These are phyloP conservation scores for Anabas testudineus DNA, from an alignment of 2,797 vertebrate genomes.

Conservation along the genomic window DNA sequence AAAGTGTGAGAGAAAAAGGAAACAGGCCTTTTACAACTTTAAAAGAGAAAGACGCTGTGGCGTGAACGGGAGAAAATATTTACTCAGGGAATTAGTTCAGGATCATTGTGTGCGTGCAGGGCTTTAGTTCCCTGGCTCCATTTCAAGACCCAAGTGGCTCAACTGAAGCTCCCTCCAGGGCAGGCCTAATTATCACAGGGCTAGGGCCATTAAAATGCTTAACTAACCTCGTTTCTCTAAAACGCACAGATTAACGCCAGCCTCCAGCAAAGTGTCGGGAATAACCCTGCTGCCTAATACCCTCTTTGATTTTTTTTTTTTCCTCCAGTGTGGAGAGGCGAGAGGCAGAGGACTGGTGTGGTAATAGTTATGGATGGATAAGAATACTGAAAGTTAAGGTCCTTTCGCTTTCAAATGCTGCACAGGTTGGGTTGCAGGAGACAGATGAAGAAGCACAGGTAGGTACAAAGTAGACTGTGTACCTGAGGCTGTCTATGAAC, in stretches of 20 bases:
- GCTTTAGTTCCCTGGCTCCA: conserved; percentile 96
- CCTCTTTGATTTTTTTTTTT: conserved; percentile 92
- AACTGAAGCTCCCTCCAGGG: conserved; percentile 95
- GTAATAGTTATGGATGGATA: conserved; percentile 67
- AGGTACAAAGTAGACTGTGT: conserved; percentile 1
- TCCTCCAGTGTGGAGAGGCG: conserved; percentile 73
- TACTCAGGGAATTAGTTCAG: conserved; percentile 99
- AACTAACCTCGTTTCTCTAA: conserved; percentile 98
- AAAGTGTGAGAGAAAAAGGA: conserved; percentile 63
- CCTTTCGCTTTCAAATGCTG: conserved; percentile 24
- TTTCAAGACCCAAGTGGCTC: conserved; percentile 99
- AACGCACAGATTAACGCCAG: conserved; percentile 96
- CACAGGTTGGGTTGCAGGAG: no score
- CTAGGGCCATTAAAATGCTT: conserved; percentile 99
- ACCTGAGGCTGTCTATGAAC: conserved; percentile 9
- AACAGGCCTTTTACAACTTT: conserved; percentile 86
- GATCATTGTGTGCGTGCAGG: conserved; percentile 94
- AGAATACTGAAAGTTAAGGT: conserved; percentile 58
- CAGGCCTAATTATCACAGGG: conserved; percentile 99
- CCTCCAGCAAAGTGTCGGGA: conserved; percentile 92
- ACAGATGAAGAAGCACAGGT: conserved; percentile 34
- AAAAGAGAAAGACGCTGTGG: conserved; percentile 95
- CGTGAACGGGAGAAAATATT: conserved; percentile 98
- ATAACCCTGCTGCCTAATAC: conserved; percentile 96
- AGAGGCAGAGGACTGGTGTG: conserved; percentile 71